phyloP scores from a whole-genome alignment of 2,888 invertebrate species.

The Rambutsinella grinnellia region DNA sequence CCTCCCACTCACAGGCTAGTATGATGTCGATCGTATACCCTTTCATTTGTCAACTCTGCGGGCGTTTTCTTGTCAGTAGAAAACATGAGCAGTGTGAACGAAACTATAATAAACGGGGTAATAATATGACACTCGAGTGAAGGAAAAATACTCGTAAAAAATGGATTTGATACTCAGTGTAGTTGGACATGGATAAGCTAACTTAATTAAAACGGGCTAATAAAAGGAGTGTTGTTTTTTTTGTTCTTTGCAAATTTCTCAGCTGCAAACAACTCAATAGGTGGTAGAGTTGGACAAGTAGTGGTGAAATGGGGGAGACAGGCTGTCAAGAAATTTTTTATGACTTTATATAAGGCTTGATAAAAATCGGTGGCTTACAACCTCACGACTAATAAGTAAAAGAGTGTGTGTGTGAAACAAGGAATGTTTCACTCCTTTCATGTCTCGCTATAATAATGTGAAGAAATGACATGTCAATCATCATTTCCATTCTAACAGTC shows the following conservation, averaged over 20 bases:
- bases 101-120: not conserved
- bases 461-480: constrained; percentile 52
- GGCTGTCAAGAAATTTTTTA: constrained; percentile 34
- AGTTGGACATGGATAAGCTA: not conserved
- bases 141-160: too few species aligned
- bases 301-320: constrained; percentile 31
- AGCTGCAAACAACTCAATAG: too few species aligned
- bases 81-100: not conserved
- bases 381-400: not conserved
- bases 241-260: too few species aligned
- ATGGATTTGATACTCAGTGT: too few species aligned
- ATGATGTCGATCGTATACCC: too few species aligned
- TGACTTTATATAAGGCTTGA: constrained; percentile 26
- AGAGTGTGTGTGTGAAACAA: not conserved
- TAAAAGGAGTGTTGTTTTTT: not conserved
- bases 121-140: not conserved
- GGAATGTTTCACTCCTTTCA: constrained; percentile 9
- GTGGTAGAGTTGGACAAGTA: not conserved
- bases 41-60: constrained; percentile 40
- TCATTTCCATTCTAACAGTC: constrained; percentile 12
- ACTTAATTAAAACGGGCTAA: not conserved
- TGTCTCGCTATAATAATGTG: constrained; percentile 41
- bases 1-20: too few species aligned
- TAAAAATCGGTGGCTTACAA: not conserved
- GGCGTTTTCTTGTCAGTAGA: constrained; percentile 1